Evolutionary conservation across 2,888 invertebrate species (phyloP).

Genomic region (Melieria picta): DNA sequence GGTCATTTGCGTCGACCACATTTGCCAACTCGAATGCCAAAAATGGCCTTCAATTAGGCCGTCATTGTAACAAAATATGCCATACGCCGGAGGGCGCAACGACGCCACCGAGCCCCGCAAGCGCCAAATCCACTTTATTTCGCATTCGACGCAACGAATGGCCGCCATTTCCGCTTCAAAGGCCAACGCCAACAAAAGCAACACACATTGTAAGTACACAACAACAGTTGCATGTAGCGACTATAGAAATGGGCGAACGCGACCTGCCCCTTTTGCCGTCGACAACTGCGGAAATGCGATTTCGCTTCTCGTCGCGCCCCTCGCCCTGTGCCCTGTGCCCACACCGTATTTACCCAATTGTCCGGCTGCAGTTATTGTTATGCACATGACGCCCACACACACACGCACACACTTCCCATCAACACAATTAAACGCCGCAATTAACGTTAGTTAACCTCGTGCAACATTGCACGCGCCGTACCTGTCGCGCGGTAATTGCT

Average conservation of each 20-base stretch:
- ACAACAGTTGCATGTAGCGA: too few relatives aligned
- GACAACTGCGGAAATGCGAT: not conserved
- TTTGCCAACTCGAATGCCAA: constrained; percentile 44
- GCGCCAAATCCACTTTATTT: constrained; percentile 27
- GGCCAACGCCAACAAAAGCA: not conserved
- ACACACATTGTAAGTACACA: not conserved
- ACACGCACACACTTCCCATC: not conserved
- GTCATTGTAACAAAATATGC: constrained; percentile 47
- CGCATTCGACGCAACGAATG: constrained; percentile 24
- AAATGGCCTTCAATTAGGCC: constrained; percentile 62
- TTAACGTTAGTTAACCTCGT: constrained; percentile 56
- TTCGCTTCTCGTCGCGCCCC: not conserved
- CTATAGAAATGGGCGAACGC: too few relatives aligned
- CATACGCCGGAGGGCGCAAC: not conserved
- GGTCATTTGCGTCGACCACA: constrained; percentile 15
- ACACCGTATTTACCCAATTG: not conserved
- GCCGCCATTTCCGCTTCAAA: constrained; percentile 10
- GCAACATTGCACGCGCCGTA: not conserved
- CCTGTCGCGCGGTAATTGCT: not conserved
- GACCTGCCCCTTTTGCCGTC: not conserved
- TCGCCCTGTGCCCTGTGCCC: not conserved
- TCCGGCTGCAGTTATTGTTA: constrained; percentile 19
- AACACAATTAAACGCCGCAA: constrained; percentile 54
- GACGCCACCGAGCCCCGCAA: not conserved
- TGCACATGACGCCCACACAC: not conserved